Evolutionary conservation across 2,888 invertebrate species (phyloP).

Genomic region (Capitulum mitella): DNA sequence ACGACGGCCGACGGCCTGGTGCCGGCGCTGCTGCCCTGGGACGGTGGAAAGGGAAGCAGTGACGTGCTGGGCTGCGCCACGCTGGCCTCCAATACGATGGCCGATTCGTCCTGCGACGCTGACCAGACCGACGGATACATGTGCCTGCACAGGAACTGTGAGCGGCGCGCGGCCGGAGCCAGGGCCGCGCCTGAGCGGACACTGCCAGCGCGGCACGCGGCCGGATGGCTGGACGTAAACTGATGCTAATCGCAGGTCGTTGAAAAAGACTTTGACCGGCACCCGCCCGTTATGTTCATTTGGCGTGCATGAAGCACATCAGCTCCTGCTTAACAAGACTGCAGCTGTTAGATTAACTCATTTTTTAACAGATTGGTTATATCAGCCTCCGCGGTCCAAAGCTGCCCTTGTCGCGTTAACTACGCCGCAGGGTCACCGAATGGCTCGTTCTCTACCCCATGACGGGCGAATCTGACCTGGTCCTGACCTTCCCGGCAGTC

Average conservation of each 20-base stretch:
- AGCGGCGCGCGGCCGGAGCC: background rate
- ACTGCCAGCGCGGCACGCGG: background rate
- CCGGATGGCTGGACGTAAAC: background rate
- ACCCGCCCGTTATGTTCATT: background rate
- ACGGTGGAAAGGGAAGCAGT: background rate
- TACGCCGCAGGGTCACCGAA: no score
- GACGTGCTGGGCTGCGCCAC: background rate
- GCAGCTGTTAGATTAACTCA: no score
- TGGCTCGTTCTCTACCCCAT: no score
- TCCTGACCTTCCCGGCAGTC: no score
- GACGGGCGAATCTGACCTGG: no score
- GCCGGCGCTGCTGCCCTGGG: background rate
- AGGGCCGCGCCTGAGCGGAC: background rate
- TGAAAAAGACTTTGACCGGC: background rate
- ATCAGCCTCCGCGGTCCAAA: no score
- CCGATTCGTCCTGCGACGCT: background rate
- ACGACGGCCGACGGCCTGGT: background rate
- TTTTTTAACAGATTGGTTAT: no score
- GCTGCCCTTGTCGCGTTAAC: no score
- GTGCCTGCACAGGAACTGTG: background rate
- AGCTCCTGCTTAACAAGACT: no score
- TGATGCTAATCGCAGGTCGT: background rate
- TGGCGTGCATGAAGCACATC: background rate
- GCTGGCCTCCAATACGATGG: background rate
- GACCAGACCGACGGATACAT: background rate